phyloP scores from a whole-genome alignment of 1,140 invertebrate genomes.

The Kradibia gibbosae region DNA sequence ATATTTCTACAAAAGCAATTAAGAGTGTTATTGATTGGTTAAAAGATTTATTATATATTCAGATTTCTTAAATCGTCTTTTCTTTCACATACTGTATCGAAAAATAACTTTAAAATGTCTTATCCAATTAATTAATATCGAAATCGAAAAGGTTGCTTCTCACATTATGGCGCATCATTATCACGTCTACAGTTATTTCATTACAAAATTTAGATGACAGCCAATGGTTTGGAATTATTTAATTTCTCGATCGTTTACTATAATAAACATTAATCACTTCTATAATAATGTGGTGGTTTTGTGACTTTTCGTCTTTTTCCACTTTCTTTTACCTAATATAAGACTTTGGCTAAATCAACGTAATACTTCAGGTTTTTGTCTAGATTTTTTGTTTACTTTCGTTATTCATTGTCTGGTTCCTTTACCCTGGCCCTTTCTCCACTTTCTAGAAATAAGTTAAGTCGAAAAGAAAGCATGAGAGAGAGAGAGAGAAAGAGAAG shows the following conservation, averaged over 20 bases:
- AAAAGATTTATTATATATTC: neutral
- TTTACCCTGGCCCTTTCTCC: too few relatives aligned
- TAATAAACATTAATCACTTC: constrained; percentile 23
- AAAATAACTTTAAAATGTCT: neutral
- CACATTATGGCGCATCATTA: neutral
- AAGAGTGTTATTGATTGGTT: neutral
- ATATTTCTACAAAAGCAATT: neutral
- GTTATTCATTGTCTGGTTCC: neutral
- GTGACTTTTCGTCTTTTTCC: neutral
- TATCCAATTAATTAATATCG: neutral
- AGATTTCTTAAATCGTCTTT: neutral
- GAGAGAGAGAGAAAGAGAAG: neutral
- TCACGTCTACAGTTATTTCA: neutral
- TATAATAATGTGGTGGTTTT: constrained; percentile 21
- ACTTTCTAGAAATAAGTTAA: neutral
- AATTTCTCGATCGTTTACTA: constrained; percentile 12
- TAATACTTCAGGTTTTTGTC: neutral
- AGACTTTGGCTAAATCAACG: neutral
- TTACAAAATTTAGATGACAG: constrained; percentile 3
- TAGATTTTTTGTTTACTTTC: constrained; percentile 13
- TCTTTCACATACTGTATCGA: neutral
- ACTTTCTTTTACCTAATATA: neutral
- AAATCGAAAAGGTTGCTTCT: neutral
- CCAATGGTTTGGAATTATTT: constrained; percentile 10
- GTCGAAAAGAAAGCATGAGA: neutral